Conservation (phyloP, 2,888 invertebrate genomes). For the Troides aeacus region DNA sequence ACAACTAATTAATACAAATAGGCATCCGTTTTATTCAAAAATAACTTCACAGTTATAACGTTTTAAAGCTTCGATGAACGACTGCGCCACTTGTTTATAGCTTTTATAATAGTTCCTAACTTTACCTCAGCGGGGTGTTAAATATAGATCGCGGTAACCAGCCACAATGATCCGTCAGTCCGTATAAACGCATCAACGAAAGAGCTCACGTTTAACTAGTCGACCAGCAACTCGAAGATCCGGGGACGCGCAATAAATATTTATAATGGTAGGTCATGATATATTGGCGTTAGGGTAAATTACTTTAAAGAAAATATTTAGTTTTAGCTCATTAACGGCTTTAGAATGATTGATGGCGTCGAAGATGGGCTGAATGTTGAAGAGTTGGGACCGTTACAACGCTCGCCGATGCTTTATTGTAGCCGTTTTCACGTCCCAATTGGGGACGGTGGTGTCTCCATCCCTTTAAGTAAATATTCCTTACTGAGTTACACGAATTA, state of each 20-base stretch:
- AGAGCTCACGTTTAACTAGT: conserved; percentile 39
- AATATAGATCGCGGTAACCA: conserved; percentile 50
- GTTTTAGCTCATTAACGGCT: conserved; percentile 62
- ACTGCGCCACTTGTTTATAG: conserved; percentile 63
- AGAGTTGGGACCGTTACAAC: conserved; percentile 36
- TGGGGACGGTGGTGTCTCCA: neutral
- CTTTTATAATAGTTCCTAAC: conserved; percentile 66
- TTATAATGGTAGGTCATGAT: conserved; percentile 38
- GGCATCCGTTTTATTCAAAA: conserved; percentile 49
- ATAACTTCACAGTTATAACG: conserved; percentile 57
- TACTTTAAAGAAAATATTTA: conserved; percentile 55
- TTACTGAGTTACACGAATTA: too few relatives aligned
- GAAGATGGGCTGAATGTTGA: conserved; percentile 40
- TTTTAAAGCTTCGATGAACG: conserved; percentile 64
- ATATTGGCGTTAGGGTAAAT: conserved; percentile 45
- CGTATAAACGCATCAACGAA: neutral
- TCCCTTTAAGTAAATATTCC: neutral
- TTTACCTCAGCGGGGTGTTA: conserved; percentile 49
- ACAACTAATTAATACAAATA: conserved; percentile 70
- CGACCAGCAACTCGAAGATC: conserved; percentile 39
- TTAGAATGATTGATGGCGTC: conserved; percentile 55
- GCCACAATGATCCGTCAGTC: conserved; percentile 33
- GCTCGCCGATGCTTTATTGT: conserved; percentile 28
- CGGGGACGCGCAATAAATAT: conserved; percentile 33
- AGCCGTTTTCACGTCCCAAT: neutral